Percentiles rank a stretch among this genome's conserved stretches.
These are phyloP conservation scores for Cephus runcator DNA, from an alignment of 2,888 invertebrate species.

Conservation along the genomic window DNA sequence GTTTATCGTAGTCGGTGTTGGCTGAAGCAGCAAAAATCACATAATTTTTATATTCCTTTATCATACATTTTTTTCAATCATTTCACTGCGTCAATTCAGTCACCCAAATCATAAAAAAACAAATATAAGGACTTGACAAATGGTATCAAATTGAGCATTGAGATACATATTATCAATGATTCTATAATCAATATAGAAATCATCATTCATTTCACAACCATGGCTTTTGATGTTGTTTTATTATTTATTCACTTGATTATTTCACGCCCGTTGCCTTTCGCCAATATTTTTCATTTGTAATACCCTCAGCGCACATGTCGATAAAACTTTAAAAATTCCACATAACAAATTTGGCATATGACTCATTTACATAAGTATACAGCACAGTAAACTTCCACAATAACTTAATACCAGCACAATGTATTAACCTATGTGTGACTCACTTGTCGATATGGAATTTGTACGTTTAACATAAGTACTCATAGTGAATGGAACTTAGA, in stretches of 20 bases:
- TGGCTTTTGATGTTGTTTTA: background rate
- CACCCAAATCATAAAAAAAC: background rate
- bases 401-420: background rate
- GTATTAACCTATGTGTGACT: background rate
- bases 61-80: background rate
- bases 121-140: too few species aligned
- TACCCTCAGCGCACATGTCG: background rate
- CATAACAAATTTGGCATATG: background rate
- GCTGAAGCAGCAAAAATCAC: conserved; percentile 3
- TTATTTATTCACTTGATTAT: background rate
- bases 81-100: background rate
- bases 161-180: background rate
- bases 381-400: background rate
- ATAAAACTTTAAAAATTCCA: background rate
- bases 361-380: background rate
- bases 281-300: background rate
- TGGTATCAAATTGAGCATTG: background rate
- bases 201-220: background rate
- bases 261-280: background rate
- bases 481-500: background rate
- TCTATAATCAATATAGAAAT: background rate
- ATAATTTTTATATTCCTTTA: background rate
- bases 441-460: background rate
- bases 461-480: background rate
- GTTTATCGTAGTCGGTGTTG: conserved; percentile 15